phyloP scores from a whole-genome alignment of 2,888 invertebrate species.

The Amblyjoppa proteus region DNA sequence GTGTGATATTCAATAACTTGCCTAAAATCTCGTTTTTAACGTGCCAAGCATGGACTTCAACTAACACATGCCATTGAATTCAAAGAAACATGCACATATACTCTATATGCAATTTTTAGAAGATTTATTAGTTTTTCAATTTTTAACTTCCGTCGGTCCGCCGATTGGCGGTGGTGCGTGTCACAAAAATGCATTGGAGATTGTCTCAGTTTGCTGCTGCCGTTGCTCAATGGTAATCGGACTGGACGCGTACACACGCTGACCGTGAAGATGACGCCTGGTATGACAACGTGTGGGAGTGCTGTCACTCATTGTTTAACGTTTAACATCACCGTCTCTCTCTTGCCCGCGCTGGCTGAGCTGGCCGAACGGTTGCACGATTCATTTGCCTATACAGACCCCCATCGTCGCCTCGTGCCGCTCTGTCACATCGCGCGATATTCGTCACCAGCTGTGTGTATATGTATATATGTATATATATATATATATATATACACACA shows the following conservation, averaged over 20 bases:
- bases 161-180: constrained; percentile 18
- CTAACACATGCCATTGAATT: not conserved
- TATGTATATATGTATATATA: constrained; percentile 20
- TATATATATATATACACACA: not conserved
- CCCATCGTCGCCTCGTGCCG: constrained; percentile 58
- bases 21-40: no score
- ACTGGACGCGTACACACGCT: constrained; percentile 62
- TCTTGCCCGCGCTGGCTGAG: constrained; percentile 17
- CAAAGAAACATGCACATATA: no score
- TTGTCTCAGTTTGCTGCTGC: constrained; percentile 48
- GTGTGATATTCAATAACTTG: no score
- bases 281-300: constrained; percentile 84
- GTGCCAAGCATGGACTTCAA: not conserved
- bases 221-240: constrained; percentile 49
- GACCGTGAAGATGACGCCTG: constrained; percentile 79
- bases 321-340: constrained; percentile 38
- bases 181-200: constrained; percentile 36
- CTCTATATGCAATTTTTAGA: not conserved
- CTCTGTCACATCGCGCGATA: constrained; percentile 53
- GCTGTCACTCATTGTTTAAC: constrained; percentile 84
- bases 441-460: constrained; percentile 30
- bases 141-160: constrained; percentile 5
- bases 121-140: not conserved
- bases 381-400: constrained; percentile 49
- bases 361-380: constrained; percentile 52